Evolutionary conservation across 2,113 vertebrate genomes (phyloP), one percentile per base, ranked within the genome.

Genomic region (Periophthalmodon schlosseri): DNA sequence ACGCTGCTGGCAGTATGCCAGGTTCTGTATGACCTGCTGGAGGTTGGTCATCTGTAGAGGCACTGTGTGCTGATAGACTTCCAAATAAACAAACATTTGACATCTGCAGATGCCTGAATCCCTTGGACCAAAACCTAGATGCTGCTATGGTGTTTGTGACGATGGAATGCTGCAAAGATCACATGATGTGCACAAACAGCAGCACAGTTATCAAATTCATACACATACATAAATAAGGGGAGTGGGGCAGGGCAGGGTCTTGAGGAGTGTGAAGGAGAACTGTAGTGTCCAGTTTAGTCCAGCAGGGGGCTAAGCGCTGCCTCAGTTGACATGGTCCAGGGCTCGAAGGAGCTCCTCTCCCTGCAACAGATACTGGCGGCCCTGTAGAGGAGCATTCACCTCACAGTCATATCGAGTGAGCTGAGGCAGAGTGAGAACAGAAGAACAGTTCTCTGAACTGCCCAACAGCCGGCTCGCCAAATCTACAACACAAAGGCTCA

Each of bases 251-350:
- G 58, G 68, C 24, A 28, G 2, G 33, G 20, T 36, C 2, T 39
- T 18, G 47, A n/a, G 34, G 34, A 91, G 93, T 91, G 93, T 39
- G 52, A 90, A 92, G 94, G 63, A 68, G 66, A 72, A 83, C 90
- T 95, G 93, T 95, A 96, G 94, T 96, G 96, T 96, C 95, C 95
- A 93, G 82, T 93, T 91, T 91, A 87, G 84, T 88, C 83, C 90
- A 90, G 86, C 77, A 84, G 82, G 89, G 90, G 70, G 79, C 63
- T 69, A 84, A 86, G 85, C 70, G 44, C 50, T 79, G 89, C 80
- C 94, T 96, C 94, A 96, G 92, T 95, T 99, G 90, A 96, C 93
- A 93, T 98, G 97, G 96, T 98, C 96, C 93, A 98, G 93, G 78
- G 96, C 96, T 83, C 91, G 93, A 89, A 97, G 93, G 79, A 99